Base-by-base conservation (phyloP, 2,797 vertebrate species). In the Schizothorax lantsangensis region DNA sequence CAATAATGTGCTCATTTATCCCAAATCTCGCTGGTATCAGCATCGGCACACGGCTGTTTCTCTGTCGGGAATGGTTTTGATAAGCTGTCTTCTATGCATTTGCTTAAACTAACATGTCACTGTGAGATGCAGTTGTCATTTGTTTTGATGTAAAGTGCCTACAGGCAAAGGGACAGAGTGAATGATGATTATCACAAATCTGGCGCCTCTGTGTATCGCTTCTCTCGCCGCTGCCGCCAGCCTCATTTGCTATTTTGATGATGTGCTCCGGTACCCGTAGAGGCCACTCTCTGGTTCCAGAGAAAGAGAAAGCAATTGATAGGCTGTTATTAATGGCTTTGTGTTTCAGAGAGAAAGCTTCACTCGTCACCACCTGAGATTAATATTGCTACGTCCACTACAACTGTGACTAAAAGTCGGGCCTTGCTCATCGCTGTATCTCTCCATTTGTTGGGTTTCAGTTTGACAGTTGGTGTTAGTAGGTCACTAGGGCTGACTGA, bases 311-410 rank as follows among this genome's bases (percentile, higher is more conserved):
- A 83, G 84, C 79, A 81, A 74, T 74, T 89, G 87, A 87, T 88
- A 88, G 79, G 88, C 79, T 80, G 79, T 89, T 91, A 89, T 86
- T 89, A 89, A 89, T 84, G 90, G 89, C 86, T 84, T 88, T 88
- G 85, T 88, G 86, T 89, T 86, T 88, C 74, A 78, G 89, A 86
- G 75, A 77, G 81, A 87, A 84, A 79, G 84, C 72, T 88, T 86
- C 75, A 77, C 78, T 88, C 87, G 83, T 87, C 84, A 88, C 88
- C 43, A 89, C 86, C 89, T 86, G 87, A 85, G 87, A 91, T 89
- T 89, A 88, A 91, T 91, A 88, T 84, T 15, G 62, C 38, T 79
- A 77, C 43, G 26, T 72, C 71, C 69, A 12, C 73, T 38, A 79
- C 68, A 79, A 36, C 84, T 85, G 83, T 90, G 87, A 80, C 74